Percentiles rank a stretch among this genome's conserved stretches.
These are phyloP conservation scores for Lepilemur ruficaudatus DNA, from an alignment of 2,797 vertebrate species.

Conservation along the genomic window DNA sequence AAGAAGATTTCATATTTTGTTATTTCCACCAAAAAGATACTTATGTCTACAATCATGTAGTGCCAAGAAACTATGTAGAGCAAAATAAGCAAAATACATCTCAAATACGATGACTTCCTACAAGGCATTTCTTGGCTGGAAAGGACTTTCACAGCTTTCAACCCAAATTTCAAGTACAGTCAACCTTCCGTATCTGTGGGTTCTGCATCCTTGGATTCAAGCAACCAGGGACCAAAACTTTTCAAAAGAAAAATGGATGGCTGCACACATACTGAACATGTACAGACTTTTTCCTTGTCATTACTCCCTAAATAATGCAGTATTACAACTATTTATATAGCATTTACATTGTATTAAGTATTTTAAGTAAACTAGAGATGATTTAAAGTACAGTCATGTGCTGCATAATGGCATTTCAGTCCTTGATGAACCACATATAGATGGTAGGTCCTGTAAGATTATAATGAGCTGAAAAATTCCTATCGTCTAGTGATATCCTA, in stretches of 20 bases:
- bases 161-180: not conserved
- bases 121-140: not conserved
- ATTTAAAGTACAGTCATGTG: not conserved
- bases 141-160: not conserved
- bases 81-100: not conserved
- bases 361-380: not conserved
- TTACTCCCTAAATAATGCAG: not conserved
- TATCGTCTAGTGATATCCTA: no score
- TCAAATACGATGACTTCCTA: not conserved
- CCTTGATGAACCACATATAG: not conserved
- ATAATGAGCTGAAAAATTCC: not conserved
- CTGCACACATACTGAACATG: not conserved
- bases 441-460: not conserved
- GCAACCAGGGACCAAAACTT: not conserved
- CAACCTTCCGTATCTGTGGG: not conserved
- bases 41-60: not conserved
- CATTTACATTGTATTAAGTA: not conserved
- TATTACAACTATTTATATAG: not conserved
- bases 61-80: not conserved
- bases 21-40: constrained; percentile 51
- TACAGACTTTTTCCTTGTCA: not conserved
- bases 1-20: constrained; percentile 55
- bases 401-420: no score
- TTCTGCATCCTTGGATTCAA: not conserved
- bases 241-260: not conserved